A percentile compares a stretch with the other conserved stretches of the same genome.
These are phyloP conservation scores for Empis livida DNA, from an alignment of 2,888 invertebrate genomes.

Conservation along the genomic window DNA sequence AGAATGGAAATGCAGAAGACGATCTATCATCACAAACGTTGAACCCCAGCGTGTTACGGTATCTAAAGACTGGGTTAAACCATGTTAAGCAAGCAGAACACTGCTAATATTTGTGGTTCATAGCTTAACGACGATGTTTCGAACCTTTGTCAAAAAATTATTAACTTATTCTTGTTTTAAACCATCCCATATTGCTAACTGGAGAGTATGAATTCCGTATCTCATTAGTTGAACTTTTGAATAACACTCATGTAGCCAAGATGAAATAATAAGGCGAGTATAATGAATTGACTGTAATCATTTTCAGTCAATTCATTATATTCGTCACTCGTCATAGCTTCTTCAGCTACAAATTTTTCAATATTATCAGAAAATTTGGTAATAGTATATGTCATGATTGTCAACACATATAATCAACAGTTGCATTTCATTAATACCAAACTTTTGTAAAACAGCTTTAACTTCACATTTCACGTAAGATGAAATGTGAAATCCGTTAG, in stretches of 20 bases:
- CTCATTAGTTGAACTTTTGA: not conserved
- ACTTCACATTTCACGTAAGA: not conserved
- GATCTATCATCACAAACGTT: not conserved
- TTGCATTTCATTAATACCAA: not conserved
- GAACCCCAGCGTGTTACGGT: not conserved
- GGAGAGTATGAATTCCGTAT: not conserved
- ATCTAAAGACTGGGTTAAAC: not conserved
- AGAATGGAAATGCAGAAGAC: not conserved
- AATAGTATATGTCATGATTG: conserved; percentile 1
- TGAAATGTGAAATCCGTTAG: not conserved
- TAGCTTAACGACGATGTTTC: not conserved
- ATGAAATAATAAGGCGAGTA: not conserved
- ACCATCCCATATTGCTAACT: conserved; percentile 1
- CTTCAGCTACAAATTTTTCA: not conserved
- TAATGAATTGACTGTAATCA: not conserved
- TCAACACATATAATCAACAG: not conserved
- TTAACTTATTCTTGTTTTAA: not conserved
- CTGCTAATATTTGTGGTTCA: not conserved
- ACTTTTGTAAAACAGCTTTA: not conserved
- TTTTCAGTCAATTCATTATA: not conserved
- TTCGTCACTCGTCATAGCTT: not conserved
- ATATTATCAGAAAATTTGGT: not conserved
- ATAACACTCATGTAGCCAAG: not conserved
- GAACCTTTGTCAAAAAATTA: not conserved
- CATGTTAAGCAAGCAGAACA: not conserved